Percentiles rank a stretch among this genome's conserved stretches.
Evolutionary conservation across 2,113 vertebrate species (phyloP).

Genomic region (Machaerirhynchus nigripectus): DNA sequence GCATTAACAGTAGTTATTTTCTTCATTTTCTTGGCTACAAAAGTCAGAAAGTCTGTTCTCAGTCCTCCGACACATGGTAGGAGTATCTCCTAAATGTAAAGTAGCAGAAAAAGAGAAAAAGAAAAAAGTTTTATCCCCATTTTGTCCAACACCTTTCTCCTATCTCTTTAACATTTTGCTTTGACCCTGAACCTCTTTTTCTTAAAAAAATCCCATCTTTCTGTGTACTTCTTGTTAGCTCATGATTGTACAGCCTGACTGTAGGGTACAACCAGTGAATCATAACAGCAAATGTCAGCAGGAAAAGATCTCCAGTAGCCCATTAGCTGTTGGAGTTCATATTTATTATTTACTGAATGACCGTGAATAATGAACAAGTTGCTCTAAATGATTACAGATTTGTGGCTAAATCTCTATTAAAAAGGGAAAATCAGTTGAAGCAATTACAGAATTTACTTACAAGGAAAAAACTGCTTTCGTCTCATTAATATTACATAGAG

Average conservation of each 20-base stretch:
- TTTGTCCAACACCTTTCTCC: background rate
- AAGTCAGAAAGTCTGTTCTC: background rate
- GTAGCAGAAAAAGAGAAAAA: background rate
- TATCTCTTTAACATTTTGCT: background rate
- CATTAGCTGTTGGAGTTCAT: conserved; percentile 45
- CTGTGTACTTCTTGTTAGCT: background rate
- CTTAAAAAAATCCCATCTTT: background rate
- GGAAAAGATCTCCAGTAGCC: conserved; percentile 40
- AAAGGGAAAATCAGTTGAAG: conserved; percentile 8
- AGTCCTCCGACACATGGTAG: background rate
- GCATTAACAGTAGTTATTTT: background rate
- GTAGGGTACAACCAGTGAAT: background rate
- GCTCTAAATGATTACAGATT: conserved; percentile 28
- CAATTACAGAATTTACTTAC: conserved; percentile 16
- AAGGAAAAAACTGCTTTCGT: background rate
- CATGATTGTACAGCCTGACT: background rate
- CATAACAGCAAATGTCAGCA: conserved; percentile 52
- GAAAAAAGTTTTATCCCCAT: background rate
- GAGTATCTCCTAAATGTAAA: background rate
- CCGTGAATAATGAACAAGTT: conserved; percentile 50
- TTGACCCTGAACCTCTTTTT: background rate
- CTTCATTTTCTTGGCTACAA: background rate
- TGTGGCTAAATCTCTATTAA: background rate
- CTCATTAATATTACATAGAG: background rate
- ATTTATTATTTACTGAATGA: conserved; percentile 48